Conservation (phyloP, 2,888 invertebrate species). For the Saturnia japonica region DNA sequence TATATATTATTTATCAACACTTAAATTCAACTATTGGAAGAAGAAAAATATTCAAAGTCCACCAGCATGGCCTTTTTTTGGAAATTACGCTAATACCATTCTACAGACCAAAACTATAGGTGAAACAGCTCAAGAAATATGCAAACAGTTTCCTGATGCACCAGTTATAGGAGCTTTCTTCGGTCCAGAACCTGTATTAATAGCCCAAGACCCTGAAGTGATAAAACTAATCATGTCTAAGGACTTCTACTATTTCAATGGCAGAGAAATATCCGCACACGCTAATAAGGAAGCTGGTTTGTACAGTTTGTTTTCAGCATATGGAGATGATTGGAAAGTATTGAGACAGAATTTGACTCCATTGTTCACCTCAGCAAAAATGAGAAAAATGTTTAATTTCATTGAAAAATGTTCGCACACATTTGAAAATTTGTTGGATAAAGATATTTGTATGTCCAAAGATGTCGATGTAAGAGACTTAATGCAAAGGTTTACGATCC, state of each 20-base stretch:
- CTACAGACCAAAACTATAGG: conserved; percentile 26
- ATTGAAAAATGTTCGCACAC: conserved; percentile 31
- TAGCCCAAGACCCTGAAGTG: conserved; percentile 34
- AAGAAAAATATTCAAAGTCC: conserved; percentile 28
- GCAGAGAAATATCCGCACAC: conserved; percentile 31
- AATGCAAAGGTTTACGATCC: conserved; percentile 25
- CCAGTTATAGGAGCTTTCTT: conserved; percentile 34
- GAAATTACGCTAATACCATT: conserved; percentile 30
- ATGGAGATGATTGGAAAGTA: conserved; percentile 32
- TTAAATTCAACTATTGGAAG: conserved; percentile 31
- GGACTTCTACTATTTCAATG: conserved; percentile 37
- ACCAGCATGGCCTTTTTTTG: conserved; percentile 27
- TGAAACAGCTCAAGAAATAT: conserved; percentile 27
- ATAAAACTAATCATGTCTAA: conserved; percentile 33
- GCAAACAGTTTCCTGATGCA: conserved; percentile 30
- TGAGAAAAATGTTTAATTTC: conserved; percentile 37
- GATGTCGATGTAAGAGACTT: conserved; percentile 22
- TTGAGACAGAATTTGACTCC: conserved; percentile 36
- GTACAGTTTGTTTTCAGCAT: conserved; percentile 20
- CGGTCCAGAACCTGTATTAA: conserved; percentile 34
- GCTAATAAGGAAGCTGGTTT: conserved; percentile 19
- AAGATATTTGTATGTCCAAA: conserved; percentile 20
- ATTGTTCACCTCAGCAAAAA: conserved; percentile 31
- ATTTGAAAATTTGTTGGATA: conserved; percentile 27
- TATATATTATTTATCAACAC: conserved; percentile 21